A percentile compares a stretch with the other conserved stretches of the same genome.
phyloP scores from a whole-genome alignment of 2,797 vertebrate genomes.

The Coilia nasus region DNA sequence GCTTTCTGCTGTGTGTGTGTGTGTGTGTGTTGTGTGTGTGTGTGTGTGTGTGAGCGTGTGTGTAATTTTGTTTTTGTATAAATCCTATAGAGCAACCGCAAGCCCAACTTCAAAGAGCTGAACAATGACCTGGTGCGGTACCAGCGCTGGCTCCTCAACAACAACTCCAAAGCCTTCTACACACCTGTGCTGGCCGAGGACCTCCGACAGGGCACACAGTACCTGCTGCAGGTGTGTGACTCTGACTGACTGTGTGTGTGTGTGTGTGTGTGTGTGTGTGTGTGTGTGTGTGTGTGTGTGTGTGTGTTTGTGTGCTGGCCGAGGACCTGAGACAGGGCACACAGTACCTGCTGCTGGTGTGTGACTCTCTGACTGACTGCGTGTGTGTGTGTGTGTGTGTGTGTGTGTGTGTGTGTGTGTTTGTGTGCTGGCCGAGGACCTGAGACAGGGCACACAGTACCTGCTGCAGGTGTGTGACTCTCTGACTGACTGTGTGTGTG shows the following conservation, averaged over 20 bases:
- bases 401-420: constrained; percentile 60
- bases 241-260: no score
- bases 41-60: background rate
- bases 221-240: constrained; percentile 89
- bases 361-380: no score
- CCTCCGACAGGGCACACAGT: constrained; percentile 89
- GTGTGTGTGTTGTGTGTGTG: background rate
- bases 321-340: no score
- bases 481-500: background rate
- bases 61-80: background rate
- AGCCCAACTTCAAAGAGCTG: constrained; percentile 93
- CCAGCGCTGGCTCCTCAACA: constrained; percentile 95
- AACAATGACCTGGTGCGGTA: constrained; percentile 86
- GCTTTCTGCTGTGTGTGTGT: background rate
- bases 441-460: constrained; percentile 89
- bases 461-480: constrained; percentile 86
- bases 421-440: constrained; percentile 89
- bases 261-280: constrained; percentile 23
- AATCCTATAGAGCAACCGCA: constrained; percentile 82
- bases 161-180: constrained; percentile 95
- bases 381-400: background rate
- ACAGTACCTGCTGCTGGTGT: background rate
- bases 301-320: background rate
- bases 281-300: background rate
- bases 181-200: constrained; percentile 93